Evolutionary conservation across 2,888 invertebrate genomes (phyloP).

Genomic region (Cosmorhoe ocellata): DNA sequence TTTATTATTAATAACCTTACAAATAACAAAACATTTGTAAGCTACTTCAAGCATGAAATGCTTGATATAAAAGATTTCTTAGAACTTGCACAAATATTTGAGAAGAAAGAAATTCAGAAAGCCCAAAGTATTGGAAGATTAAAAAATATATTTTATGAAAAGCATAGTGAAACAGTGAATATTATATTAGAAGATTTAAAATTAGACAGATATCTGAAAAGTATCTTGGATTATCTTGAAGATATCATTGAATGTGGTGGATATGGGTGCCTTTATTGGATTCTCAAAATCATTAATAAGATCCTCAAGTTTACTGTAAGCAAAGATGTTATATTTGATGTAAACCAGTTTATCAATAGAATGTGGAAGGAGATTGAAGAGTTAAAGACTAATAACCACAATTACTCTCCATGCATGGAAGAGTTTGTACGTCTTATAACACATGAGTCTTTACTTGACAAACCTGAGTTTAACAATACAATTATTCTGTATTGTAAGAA

Average conservation of each 20-base stretch:
- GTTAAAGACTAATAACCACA: slow-evolving; percentile 67
- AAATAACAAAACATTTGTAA: slow-evolving; percentile 36
- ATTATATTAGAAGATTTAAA: slow-evolving; percentile 35
- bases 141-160: slow-evolving; percentile 63
- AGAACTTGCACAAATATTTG: slow-evolving; percentile 34
- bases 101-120: slow-evolving; percentile 39
- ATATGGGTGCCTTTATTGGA: slow-evolving; percentile 68
- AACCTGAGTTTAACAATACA: slow-evolving; percentile 54
- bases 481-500: slow-evolving; percentile 57
- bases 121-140: slow-evolving; percentile 57
- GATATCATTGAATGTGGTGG: slow-evolving; percentile 72
- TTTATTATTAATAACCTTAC: slow-evolving; percentile 48
- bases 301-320: slow-evolving; percentile 48
- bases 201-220: slow-evolving; percentile 32
- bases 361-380: slow-evolving; percentile 74
- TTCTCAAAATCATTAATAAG: slow-evolving; percentile 60
- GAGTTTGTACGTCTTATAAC: slow-evolving; percentile 65
- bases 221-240: slow-evolving; percentile 53
- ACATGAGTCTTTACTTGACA: slow-evolving; percentile 50
- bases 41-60: slow-evolving; percentile 50
- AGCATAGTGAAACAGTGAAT: slow-evolving; percentile 57
- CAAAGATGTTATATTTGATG: slow-evolving; percentile 43
- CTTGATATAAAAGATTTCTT: slow-evolving; percentile 45
- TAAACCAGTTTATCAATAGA: slow-evolving; percentile 55
- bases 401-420: slow-evolving; percentile 63